Conservation (phyloP, 2,113 vertebrate species). For the Pluvialis apricaria region DNA sequence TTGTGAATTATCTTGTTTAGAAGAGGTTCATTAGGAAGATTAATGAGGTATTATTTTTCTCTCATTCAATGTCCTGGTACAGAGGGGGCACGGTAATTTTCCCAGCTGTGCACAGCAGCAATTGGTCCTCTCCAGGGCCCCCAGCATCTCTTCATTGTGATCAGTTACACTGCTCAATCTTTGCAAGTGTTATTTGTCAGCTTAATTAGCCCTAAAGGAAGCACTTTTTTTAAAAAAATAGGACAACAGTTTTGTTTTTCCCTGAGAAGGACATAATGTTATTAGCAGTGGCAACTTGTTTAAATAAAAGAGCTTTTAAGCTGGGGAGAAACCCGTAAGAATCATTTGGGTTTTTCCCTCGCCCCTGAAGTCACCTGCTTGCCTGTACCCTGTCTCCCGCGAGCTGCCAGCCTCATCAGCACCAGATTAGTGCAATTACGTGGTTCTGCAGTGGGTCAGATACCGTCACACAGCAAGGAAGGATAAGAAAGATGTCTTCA, state of each 20-base stretch:
- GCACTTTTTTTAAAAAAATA: conserved; percentile 60
- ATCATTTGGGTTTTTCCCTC: background rate
- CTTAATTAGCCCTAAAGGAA: conserved; percentile 74
- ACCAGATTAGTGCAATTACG: background rate
- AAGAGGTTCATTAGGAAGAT: conserved; percentile 49
- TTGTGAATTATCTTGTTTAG: conserved; percentile 23
- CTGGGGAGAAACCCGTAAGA: background rate
- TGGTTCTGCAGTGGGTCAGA: background rate
- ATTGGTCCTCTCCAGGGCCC: background rate
- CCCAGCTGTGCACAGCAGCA: conserved; percentile 24
- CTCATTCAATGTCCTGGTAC: background rate
- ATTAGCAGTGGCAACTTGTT: conserved; percentile 37
- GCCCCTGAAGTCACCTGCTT: background rate
- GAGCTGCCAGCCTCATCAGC: background rate
- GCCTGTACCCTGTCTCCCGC: background rate
- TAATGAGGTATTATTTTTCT: conserved; percentile 21
- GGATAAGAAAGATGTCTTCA: background rate
- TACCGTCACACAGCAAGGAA: too few relatives aligned
- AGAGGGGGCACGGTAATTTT: conserved; percentile 9
- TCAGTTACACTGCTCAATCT: conserved; percentile 32
- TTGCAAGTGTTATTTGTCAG: conserved; percentile 54
- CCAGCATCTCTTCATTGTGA: background rate
- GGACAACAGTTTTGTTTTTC: conserved; percentile 53
- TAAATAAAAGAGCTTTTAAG: conserved; percentile 47
- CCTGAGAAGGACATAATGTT: conserved; percentile 45